phyloP scores from a whole-genome alignment of 2,113 vertebrate genomes.

The Phoxinus phoxinus region DNA sequence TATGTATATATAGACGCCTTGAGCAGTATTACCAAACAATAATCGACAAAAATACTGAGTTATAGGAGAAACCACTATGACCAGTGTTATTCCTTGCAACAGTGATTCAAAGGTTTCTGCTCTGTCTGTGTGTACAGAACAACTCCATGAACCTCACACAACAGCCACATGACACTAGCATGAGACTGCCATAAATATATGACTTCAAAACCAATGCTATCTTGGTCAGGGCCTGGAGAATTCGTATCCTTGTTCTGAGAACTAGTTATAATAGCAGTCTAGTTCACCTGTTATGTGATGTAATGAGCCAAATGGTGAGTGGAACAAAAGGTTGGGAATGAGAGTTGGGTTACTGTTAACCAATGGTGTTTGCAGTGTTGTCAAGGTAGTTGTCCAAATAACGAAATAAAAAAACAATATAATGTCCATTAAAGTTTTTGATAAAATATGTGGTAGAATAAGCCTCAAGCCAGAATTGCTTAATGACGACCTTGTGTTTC shows the following conservation, averaged over 20 bases:
- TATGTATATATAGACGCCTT: background rate
- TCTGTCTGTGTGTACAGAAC: background rate
- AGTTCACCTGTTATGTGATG: background rate
- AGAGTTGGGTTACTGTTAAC: background rate
- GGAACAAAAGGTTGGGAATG: background rate
- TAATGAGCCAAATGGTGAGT: background rate
- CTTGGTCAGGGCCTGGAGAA: background rate
- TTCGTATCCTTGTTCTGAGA: background rate
- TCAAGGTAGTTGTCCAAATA: background rate
- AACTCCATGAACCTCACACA: background rate
- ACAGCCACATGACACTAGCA: conserved; percentile 27
- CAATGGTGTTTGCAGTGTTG: background rate
- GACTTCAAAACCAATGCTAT: background rate
- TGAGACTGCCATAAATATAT: background rate
- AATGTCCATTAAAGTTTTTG: background rate
- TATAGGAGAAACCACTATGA: background rate
- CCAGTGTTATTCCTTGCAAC: conserved; percentile 8
- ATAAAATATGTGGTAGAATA: background rate
- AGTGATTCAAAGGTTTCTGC: background rate
- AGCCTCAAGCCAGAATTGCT: background rate
- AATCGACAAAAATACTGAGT: background rate
- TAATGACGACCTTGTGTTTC: background rate
- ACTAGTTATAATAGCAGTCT: background rate
- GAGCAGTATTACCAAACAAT: background rate
- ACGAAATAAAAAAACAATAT: background rate